Conservation (phyloP, 2,888 invertebrate genomes). For the Sturmia bella region DNA sequence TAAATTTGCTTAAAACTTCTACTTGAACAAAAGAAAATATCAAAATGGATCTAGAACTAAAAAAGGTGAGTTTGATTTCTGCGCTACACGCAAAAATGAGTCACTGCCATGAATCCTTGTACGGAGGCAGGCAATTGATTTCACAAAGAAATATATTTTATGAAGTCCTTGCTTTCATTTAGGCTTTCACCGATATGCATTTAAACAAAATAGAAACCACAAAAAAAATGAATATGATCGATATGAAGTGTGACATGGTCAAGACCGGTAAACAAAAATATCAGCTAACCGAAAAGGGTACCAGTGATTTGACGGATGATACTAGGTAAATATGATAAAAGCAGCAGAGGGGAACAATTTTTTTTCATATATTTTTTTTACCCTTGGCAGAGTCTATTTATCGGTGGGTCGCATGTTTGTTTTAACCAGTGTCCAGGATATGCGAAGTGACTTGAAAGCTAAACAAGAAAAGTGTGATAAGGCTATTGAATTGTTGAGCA, state of each 20-base stretch:
- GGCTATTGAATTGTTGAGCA: constrained; percentile 87
- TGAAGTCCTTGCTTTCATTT: constrained; percentile 24
- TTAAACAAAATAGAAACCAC: constrained; percentile 89
- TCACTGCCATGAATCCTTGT: constrained; percentile 8
- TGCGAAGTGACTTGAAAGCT: constrained; percentile 85
- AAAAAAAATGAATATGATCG: constrained; percentile 89
- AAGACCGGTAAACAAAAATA: constrained; percentile 87
- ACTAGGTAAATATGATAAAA: constrained; percentile 75
- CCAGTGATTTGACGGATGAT: constrained; percentile 78
- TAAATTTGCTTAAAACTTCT: constrained; percentile 25
- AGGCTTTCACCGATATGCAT: constrained; percentile 91
- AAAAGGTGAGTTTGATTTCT: constrained; percentile 76
- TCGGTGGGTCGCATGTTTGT: constrained; percentile 92
- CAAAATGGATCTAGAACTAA: constrained; percentile 81
- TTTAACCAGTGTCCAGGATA: constrained; percentile 85
- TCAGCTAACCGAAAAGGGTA: constrained; percentile 85
- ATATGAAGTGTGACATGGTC: constrained; percentile 87
- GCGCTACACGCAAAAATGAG: not conserved
- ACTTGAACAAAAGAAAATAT: constrained; percentile 34
- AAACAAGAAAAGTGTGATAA: constrained; percentile 85
- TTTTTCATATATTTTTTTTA: not conserved
- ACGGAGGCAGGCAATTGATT: constrained; percentile 13
- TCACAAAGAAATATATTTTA: not conserved
- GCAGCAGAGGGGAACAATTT: not conserved
- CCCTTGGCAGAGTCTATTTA: constrained; percentile 78